phyloP scores from a whole-genome alignment of 2,113 vertebrate species.

The Hydrolagus affinis region DNA sequence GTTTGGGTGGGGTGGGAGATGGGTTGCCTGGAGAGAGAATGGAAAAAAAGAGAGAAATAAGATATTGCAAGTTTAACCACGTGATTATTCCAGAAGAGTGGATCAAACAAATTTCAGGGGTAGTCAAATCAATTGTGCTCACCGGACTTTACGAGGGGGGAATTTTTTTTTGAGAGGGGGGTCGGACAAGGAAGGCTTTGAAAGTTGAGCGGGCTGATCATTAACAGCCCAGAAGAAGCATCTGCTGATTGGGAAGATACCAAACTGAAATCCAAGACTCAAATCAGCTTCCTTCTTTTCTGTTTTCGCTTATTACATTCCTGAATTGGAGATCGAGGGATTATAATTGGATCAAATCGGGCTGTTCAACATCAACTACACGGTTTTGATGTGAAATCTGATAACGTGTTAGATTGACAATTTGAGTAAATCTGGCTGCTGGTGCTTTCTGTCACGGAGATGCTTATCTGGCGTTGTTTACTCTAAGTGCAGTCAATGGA shows the following conservation, averaged over 20 bases:
- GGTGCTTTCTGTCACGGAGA: conserved; percentile 16
- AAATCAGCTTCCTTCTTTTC: conserved; percentile 24
- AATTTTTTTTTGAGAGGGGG: not conserved
- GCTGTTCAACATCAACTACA: conserved; percentile 24
- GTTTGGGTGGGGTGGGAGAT: too few relatives aligned
- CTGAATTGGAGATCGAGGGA: conserved; percentile 26
- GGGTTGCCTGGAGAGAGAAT: too few relatives aligned
- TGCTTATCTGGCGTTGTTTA: conserved; percentile 26
- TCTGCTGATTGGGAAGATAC: conserved; percentile 28
- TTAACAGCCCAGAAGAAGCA: conserved; percentile 20
- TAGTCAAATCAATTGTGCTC: not conserved
- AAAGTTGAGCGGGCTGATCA: conserved; percentile 15
- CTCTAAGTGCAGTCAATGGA: conserved; percentile 28
- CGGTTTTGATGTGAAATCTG: conserved; percentile 30
- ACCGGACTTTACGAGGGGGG: not conserved
- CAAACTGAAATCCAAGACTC: conserved; percentile 12
- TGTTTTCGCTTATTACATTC: conserved; percentile 30
- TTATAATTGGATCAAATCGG: conserved; percentile 29
- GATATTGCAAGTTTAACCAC: too few relatives aligned
- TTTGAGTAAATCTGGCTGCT: conserved; percentile 25
- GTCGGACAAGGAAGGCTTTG: conserved; percentile 4
- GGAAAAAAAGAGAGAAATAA: too few relatives aligned
- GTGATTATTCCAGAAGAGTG: too few relatives aligned
- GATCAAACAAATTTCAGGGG: too few relatives aligned
- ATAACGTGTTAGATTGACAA: conserved; percentile 32